Conservation (phyloP, 2,113 vertebrate species). For the Hyaena hyaena region DNA sequence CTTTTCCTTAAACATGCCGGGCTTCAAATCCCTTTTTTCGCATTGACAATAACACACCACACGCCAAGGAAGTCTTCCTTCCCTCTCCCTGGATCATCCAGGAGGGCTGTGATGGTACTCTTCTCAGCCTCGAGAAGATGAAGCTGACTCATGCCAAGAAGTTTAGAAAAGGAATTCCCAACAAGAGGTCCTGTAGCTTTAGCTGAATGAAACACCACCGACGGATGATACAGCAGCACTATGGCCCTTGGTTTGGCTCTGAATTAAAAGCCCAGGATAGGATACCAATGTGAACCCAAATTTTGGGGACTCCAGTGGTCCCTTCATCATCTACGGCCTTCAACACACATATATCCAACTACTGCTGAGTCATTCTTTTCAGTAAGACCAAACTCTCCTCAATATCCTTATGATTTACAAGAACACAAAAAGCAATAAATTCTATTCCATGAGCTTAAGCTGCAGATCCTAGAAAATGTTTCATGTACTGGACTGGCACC, state of each 20-base stretch:
- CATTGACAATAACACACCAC: background rate
- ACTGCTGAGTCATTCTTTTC: background rate
- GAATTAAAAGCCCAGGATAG: background rate
- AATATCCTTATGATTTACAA: background rate
- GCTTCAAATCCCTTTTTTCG: background rate
- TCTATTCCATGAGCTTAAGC: background rate
- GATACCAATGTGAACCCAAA: too few species aligned
- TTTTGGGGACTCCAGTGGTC: background rate
- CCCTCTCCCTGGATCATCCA: background rate
- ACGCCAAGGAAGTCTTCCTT: background rate
- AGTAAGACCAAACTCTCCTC: conserved; percentile 7
- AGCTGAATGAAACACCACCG: background rate
- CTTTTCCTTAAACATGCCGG: background rate
- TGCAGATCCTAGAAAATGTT: background rate
- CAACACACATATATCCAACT: background rate
- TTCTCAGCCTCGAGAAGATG: background rate
- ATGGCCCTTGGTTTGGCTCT: background rate
- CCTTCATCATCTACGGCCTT: background rate
- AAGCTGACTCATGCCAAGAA: background rate
- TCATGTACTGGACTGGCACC: background rate
- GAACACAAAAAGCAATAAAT: background rate
- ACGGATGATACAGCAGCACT: background rate
- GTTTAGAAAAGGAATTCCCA: background rate
- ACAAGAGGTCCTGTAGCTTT: background rate
- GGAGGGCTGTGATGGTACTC: background rate